Base-by-base conservation (phyloP, 2,888 invertebrate species). In the Drosophila bunnanda region DNA sequence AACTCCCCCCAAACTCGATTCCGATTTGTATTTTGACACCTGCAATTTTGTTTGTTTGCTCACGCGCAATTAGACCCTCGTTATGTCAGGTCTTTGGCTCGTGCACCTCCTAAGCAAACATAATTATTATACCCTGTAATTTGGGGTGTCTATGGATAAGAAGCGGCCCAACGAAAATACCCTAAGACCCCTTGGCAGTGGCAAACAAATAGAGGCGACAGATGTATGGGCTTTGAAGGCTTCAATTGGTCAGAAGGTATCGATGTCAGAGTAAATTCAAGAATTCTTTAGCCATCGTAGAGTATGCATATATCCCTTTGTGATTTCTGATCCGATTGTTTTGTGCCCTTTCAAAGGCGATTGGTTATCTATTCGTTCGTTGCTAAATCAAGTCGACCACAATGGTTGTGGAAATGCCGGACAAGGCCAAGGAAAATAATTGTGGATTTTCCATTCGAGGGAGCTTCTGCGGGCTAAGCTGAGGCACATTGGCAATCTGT, bases 41-140 rank as follows among this genome's bases (percentile, higher is more conserved):
- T 87, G 83, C 85, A 79, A 84, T 83, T 83, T 84, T 28, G 54
- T 67, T 70, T 87, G 76, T 87, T 87, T 87, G 61, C 76, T 52
- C 59, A 59, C 52, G 44, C 67, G 70, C 87, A 83, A 83, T 83
- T 87, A 87, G 78, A 82, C 75, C 57, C 65, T 64, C 62, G 81
- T 82, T 82, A 77, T 82, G 84, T 86, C 81, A 83, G 79, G 60
- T 69, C 36, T 28, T 39, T 13, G 36, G 22, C 25, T 58, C 50
- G 41, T 34, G 28, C 65, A 73, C 48, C 46, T 43, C 77, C 54
- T 62, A 39, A 52, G 78, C 70, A 86, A 82, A 82, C 75, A 82
- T 68, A 44, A 67, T 65, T 65, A 50, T 62, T 10, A n/a, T 62
- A 34, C n/a, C 34, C 61, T 30, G 48, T 10, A 20, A 43, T 57